Conservation (phyloP, 2,888 invertebrate species). For the Xestia ashworthii region DNA sequence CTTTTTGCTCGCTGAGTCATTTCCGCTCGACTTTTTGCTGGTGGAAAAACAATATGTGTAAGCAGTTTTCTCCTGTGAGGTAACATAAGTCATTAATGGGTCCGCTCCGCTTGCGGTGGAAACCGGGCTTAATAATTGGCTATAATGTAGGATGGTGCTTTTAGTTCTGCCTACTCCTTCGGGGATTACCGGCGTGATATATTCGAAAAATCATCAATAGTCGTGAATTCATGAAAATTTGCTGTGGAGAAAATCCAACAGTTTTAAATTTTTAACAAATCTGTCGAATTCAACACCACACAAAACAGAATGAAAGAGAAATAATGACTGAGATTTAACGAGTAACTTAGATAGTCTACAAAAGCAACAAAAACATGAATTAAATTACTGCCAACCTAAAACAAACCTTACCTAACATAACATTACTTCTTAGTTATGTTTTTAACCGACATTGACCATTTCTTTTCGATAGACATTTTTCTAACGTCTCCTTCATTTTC, state of each 20-base stretch:
- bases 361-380: neutral
- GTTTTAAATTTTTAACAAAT: neutral
- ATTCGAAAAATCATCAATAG: too few relatives aligned
- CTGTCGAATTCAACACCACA: neutral
- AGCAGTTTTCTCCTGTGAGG: too few relatives aligned
- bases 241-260: neutral
- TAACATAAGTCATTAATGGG: too few relatives aligned
- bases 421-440: neutral
- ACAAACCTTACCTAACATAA: neutral
- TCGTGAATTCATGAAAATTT: neutral
- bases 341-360: neutral
- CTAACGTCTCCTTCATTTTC: conserved; percentile 7
- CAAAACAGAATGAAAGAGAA: neutral
- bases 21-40: too few relatives aligned
- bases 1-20: too few relatives aligned
- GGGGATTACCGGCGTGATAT: neutral
- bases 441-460: too few relatives aligned
- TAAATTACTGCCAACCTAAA: neutral
- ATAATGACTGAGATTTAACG: neutral
- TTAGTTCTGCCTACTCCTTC: neutral
- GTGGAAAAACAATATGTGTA: too few relatives aligned
- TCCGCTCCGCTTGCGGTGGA: too few relatives aligned
- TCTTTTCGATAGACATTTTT: neutral
- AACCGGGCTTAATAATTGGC: too few relatives aligned
- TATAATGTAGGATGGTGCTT: neutral